Evolutionary conservation across 2,113 vertebrate genomes (phyloP), one percentile per base, ranked within the genome.

Genomic region (Vidua chalybeata): DNA sequence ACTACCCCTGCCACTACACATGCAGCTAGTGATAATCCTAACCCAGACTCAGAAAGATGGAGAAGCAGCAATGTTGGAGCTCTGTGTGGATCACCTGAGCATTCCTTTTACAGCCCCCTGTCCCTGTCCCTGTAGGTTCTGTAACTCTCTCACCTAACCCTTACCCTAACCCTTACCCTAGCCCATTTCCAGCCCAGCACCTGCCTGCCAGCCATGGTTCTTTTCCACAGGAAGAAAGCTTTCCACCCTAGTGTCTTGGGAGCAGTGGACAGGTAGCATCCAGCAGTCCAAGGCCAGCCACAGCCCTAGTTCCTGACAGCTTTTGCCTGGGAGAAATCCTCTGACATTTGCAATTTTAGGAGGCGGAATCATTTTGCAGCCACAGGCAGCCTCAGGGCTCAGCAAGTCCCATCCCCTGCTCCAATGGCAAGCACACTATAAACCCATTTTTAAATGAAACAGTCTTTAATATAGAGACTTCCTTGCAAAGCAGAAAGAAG

Each of bases 301-400:
- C 8, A 74, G n/a, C 24, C 41, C 35, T 7, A 4, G 12, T 3
- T 64, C n/a, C 51, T 75, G 82, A 15, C 15, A 85, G 71, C 6
- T 58, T 39, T 58, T 49, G 3, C 24, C 51, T 58, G 24, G 24
- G 30, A 49, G 24, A 67, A 58, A 67, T 49, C 30, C 16, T 59
- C 45, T 2, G 1, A 27, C 7, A 5, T 51, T 59, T 1, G 0
- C 31, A 43, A 13, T 59, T 68, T 59, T 45, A 43, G 31, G 43
- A 76, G 31, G 43, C 0, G 0, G 35, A 49, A 49, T 7, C 21
- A 26, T 62, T 45, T 21, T 37, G n/a, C 1, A 2, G 24, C 33
- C 49, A 35, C 0, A 2, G 55, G 27, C 7, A 26, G 24, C 27
- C 27, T 51, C 5, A 20, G 27, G 20, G 31, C 10, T 69, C 64